Evolutionary conservation across 2,888 invertebrate species (phyloP), one percentile per base, ranked within the genome.

Genomic region (Volucella zonaria): DNA sequence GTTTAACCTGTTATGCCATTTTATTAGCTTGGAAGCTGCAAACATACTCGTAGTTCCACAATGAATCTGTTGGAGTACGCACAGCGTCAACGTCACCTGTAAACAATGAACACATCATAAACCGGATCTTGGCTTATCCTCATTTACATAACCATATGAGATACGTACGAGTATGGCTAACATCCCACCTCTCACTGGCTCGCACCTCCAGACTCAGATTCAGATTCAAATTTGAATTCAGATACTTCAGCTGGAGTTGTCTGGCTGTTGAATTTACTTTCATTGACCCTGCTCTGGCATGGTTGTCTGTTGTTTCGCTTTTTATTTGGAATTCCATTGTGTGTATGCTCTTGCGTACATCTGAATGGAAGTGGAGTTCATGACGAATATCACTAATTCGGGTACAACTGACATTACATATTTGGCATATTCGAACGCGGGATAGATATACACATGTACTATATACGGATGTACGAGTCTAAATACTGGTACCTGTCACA

Each of bases 31-130:
- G 38, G 4, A 12, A 38, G 31, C 14, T 59, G 40, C 49, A 49
- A 66, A 58, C 42, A 40, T 15, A 38, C 38, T 40, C 15, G 61
- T 61, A 61, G 45, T 38, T 68, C 38, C 49, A 56, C 18, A 52
- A n/a, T 18, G 40, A 42, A 15, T 56, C 31, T 18, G 38, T 64
- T 56, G 18, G 42, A 54, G 38, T 15, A 11, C 59, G 15, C 8
- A 68, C 61, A 15, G 70, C 70, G 61, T 62, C 77, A 15, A 77
- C 77, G 61, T 70, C 77, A 77, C 56, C 70, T 77, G 77, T 70
- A 77, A 77, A 77, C 77, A 77, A 62, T 70, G 15, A 62, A 68
- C 40, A 54, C 62, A 70, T 77, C 77, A 70, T 68, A 77, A 77
- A 77, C 77, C 77, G 77, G 77, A 77, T 70, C 66, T 62, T 56